phyloP scores from a whole-genome alignment of 2,797 vertebrate species.

The Crax fasciolata region DNA sequence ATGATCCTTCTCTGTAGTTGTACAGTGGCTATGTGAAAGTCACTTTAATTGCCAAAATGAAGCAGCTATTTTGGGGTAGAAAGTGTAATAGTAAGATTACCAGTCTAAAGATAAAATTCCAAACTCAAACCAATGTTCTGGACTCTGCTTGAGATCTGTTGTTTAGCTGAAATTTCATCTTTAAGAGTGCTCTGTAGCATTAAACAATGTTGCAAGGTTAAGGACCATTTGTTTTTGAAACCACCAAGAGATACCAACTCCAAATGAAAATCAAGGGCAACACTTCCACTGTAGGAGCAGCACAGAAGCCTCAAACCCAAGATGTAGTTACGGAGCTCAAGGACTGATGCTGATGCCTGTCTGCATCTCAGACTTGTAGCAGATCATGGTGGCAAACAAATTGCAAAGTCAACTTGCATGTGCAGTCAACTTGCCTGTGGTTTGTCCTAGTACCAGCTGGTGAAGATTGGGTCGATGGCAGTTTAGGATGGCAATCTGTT shows the following conservation, averaged over 20 bases:
- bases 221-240: neutral
- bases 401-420: neutral
- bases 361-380: neutral
- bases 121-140: neutral
- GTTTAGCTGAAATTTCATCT: neutral
- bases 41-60: neutral
- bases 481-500: neutral
- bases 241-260: neutral
- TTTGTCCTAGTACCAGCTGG: neutral
- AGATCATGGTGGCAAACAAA: neutral
- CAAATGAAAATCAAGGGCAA: neutral
- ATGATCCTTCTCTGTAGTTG: neutral
- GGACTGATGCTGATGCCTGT: neutral
- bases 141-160: neutral
- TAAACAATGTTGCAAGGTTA: neutral
- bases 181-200: neutral
- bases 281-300: neutral
- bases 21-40: neutral
- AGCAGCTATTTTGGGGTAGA: neutral
- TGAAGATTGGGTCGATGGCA: rapidly evolving
- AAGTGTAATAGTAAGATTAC: neutral
- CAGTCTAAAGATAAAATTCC: neutral
- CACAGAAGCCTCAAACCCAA: neutral
- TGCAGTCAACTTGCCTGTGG: neutral
- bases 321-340: neutral